Evolutionary conservation across 2,113 vertebrate species (phyloP).

Genomic region (Gnathonemus longibarbis): DNA sequence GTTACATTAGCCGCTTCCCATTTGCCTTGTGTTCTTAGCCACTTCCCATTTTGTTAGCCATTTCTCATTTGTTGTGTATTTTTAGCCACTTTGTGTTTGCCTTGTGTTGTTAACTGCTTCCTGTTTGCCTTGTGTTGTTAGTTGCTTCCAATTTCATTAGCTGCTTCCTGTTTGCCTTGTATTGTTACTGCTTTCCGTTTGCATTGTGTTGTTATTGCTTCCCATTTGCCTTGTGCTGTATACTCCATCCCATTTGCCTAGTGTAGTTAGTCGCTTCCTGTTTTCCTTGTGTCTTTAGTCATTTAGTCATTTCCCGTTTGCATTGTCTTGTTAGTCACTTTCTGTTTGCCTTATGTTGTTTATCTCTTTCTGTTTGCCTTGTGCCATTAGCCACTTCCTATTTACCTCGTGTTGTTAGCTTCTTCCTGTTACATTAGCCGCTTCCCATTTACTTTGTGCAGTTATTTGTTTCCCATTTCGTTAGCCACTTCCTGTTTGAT

Average conservation of each 20-base stretch:
- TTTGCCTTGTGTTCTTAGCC: not conserved
- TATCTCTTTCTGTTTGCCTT: not conserved
- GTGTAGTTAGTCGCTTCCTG: not conserved
- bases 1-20: too few relatives aligned
- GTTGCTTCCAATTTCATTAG: not conserved
- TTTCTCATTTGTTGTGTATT: not conserved
- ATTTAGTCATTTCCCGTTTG: not conserved
- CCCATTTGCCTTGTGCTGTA: not conserved
- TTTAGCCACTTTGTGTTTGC: not conserved
- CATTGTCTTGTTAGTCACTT: not conserved
- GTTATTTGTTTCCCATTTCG: not conserved
- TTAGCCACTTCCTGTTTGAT: not conserved
- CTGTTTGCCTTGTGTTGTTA: not conserved
- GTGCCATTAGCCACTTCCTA: not conserved
- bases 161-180: not conserved
- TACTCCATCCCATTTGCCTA: not conserved
- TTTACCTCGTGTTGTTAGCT: not conserved
- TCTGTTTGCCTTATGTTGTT: not conserved
- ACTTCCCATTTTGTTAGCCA: not conserved
- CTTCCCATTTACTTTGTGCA: not conserved
- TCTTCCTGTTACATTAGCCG: not conserved
- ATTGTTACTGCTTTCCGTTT: not conserved
- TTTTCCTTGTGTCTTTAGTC: not conserved
- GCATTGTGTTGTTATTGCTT: not conserved
- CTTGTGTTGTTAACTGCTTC: not conserved